Evolutionary conservation across 2,888 invertebrate genomes (phyloP).

Genomic region (Melipona beecheii): DNA sequence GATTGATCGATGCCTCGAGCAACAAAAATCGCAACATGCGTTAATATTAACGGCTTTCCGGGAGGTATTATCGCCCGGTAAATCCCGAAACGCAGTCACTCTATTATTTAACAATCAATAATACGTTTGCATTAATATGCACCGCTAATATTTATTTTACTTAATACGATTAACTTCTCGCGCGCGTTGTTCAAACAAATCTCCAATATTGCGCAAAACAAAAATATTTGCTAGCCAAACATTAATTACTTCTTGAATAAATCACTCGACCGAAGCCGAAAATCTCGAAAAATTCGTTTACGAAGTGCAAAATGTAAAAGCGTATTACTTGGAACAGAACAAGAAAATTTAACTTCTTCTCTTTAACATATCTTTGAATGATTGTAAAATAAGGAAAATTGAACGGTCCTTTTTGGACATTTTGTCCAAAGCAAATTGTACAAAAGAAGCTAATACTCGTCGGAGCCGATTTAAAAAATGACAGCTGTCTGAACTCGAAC

Average conservation of each 20-base stretch:
- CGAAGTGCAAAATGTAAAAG: neutral
- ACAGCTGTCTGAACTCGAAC: no score
- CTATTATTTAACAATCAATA: conserved; percentile 1
- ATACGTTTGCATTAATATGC: neutral
- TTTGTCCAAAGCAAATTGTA: no score
- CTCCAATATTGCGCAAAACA: neutral
- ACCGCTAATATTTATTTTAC: neutral
- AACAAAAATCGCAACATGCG: neutral
- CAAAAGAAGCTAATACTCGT: no score
- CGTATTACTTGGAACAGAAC: neutral
- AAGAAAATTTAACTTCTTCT: no score
- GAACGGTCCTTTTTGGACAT: no score
- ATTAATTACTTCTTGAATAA: neutral
- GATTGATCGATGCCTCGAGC: neutral
- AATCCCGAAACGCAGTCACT: neutral
- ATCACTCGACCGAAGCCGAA: neutral
- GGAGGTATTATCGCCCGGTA: neutral
- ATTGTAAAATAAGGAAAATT: no score
- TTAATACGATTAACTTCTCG: conserved; percentile 3
- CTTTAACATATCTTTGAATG: no score
- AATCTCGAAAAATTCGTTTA: neutral
- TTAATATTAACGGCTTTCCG: neutral
- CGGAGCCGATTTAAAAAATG: no score
- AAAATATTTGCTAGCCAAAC: neutral
- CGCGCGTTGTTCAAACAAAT: neutral